Evolutionary conservation across 2,888 invertebrate genomes (phyloP).

Genomic region (Synergus japonicus): DNA sequence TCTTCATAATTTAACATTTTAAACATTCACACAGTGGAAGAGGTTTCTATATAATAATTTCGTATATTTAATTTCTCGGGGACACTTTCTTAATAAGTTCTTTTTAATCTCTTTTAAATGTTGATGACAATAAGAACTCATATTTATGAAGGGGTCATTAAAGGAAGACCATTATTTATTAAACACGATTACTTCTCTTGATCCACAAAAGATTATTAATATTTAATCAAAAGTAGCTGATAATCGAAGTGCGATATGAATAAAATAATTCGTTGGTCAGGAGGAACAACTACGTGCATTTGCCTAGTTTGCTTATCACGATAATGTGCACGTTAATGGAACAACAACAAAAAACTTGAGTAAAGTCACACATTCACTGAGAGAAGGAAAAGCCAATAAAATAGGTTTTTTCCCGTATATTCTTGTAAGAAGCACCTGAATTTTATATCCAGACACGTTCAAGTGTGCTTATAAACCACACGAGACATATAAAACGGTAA

Average conservation of each 20-base stretch:
- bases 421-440: neutral
- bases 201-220: neutral
- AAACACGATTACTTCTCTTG: neutral
- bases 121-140: too few species aligned
- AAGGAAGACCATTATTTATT: neutral
- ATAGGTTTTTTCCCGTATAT: neutral
- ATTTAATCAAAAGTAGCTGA: neutral
- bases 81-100: neutral
- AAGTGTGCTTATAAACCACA: neutral
- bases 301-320: neutral
- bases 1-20: neutral
- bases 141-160: neutral
- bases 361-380: neutral
- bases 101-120: too few species aligned
- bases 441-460: neutral
- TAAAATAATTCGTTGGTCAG: neutral
- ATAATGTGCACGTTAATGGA: slow-evolving; percentile 7
- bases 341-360: neutral
- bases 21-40: neutral
- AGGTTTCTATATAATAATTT: neutral
- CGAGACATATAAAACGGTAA: neutral
- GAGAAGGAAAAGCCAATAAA: neutral
- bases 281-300: neutral
- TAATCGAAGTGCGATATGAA: neutral
- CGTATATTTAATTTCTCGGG: neutral